Evolutionary conservation across 2,797 vertebrate species (phyloP).

Genomic region (Enteromius mattozi): DNA sequence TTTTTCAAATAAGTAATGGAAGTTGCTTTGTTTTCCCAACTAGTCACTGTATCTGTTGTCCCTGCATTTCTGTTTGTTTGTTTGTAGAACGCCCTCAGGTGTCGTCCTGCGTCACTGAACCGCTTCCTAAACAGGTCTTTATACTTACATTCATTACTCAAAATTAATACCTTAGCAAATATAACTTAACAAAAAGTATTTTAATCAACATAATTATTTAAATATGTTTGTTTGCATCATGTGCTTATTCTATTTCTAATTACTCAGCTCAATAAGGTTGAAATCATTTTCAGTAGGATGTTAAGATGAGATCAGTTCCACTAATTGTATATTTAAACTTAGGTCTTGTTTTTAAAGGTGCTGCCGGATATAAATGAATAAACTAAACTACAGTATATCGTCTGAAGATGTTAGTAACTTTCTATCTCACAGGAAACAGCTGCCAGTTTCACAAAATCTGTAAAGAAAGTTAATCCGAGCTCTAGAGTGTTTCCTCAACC

Average conservation of each 20-base stretch:
- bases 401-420: neutral
- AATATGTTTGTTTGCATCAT: too few species aligned
- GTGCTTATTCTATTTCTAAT: neutral
- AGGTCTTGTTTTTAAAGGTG: neutral
- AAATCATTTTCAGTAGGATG: neutral
- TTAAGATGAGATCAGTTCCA: neutral
- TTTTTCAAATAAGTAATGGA: too few species aligned
- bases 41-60: too few species aligned
- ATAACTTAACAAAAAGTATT: too few species aligned
- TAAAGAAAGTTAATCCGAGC: constrained; percentile 9
- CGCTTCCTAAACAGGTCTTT: constrained; percentile 17
- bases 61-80: too few species aligned
- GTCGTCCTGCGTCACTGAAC: neutral
- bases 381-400: neutral
- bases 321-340: neutral
- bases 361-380: neutral
- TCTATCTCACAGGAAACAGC: constrained; percentile 26
- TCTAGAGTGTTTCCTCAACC: neutral
- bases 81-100: neutral
- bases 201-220: too few species aligned
- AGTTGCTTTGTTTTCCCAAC: too few species aligned
- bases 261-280: neutral
- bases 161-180: too few species aligned
- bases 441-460: neutral
- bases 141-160: neutral